Evolutionary conservation across 1,140 invertebrate species (phyloP).

Genomic region (Cotesia chilonis): DNA sequence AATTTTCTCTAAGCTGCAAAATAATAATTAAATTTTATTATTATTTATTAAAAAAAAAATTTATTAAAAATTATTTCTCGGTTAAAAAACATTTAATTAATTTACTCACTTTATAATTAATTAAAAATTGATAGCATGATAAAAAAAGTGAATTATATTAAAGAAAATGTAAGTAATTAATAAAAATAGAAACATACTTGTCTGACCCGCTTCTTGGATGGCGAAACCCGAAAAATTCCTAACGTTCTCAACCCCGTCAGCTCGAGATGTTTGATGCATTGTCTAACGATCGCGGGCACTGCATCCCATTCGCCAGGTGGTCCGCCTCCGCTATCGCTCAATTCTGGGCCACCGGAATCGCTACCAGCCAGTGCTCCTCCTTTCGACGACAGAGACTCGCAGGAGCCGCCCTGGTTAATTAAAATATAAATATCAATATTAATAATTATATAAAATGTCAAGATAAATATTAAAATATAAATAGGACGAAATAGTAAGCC

Average conservation of each 20-base stretch:
- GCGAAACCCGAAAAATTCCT: slow-evolving; percentile 89
- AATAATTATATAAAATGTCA: not conserved
- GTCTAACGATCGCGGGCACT: slow-evolving; percentile 78
- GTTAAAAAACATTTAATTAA: not conserved
- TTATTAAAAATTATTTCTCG: not conserved
- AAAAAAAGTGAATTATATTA: not conserved
- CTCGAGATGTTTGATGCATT: slow-evolving; percentile 84
- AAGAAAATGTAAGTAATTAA: not conserved
- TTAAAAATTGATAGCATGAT: not conserved
- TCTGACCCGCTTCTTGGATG: slow-evolving; percentile 88
- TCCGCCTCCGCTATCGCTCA: slow-evolving; percentile 56
- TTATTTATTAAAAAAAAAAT: slow-evolving; percentile 16
- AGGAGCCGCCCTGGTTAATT: slow-evolving; percentile 71
- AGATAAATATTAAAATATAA: not conserved
- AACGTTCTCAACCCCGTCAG: slow-evolving; percentile 81
- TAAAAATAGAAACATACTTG: slow-evolving; percentile 71
- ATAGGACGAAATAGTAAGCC: not conserved
- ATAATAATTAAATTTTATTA: not conserved
- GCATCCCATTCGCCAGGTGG: slow-evolving; percentile 61
- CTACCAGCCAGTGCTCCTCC: slow-evolving; percentile 68
- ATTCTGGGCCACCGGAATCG: slow-evolving; percentile 68
- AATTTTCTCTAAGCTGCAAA: slow-evolving; percentile 86
- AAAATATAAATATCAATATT: slow-evolving; percentile 42
- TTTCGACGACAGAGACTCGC: slow-evolving; percentile 72
- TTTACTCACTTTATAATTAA: too few species aligned